phyloP scores from a whole-genome alignment of 1,140 invertebrate genomes.

The Brachionus calyciflorus region DNA sequence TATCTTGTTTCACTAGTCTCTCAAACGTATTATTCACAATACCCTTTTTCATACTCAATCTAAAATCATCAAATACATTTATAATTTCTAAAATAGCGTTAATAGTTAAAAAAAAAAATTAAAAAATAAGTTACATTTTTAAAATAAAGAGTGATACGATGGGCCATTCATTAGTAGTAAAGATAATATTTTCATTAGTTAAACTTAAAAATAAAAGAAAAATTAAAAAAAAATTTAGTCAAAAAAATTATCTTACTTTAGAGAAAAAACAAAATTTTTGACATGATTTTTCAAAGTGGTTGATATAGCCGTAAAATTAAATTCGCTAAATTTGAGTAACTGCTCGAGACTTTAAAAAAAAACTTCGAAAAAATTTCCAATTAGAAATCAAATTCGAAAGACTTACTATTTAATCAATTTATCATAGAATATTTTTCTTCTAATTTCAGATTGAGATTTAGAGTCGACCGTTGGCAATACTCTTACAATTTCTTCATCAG shows the following conservation, averaged over 20 bases:
- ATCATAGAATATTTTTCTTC: constrained; percentile 56
- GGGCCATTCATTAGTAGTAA: constrained; percentile 54
- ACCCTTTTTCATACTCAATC: constrained; percentile 2
- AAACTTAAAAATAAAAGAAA: constrained; percentile 51
- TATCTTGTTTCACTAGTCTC: neutral
- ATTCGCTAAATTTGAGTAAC: neutral
- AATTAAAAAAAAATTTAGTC: no score
- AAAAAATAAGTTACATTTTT: constrained; percentile 52
- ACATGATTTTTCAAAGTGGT: constrained; percentile 28
- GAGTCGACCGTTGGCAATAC: constrained; percentile 55
- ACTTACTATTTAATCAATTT: constrained; percentile 54
- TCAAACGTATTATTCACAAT: constrained; percentile 20
- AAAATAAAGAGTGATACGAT: constrained; percentile 52
- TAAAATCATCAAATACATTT: no score
- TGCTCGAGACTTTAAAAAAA: constrained; percentile 6
- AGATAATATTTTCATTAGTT: constrained; percentile 52
- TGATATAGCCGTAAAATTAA: neutral
- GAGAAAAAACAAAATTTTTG: constrained; percentile 6
- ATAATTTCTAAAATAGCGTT: no score
- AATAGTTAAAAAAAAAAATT: neutral
- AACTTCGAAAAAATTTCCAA: neutral
- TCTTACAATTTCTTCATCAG: constrained; percentile 27
- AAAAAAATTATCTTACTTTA: constrained; percentile 33
- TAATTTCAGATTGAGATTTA: constrained; percentile 53
- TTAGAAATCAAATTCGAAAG: neutral